These are phyloP conservation scores for Boloria selene DNA, from an alignment of 2,888 invertebrate species.

Conservation along the genomic window DNA sequence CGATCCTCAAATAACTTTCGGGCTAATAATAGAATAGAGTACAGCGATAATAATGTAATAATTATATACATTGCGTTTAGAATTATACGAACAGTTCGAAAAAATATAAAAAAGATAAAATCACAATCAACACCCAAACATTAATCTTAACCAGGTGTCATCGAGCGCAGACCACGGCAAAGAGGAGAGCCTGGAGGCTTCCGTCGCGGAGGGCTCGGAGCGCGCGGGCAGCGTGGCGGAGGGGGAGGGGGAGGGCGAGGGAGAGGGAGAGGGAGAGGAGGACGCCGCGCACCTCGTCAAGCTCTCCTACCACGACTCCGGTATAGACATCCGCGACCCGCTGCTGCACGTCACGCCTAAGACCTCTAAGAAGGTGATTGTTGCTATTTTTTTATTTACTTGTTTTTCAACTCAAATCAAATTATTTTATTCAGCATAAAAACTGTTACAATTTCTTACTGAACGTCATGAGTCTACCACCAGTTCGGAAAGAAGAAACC, in stretches of 20 bases:
- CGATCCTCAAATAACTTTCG: background rate
- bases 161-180: constrained; percentile 68
- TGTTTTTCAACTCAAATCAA: too few relatives aligned
- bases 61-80: too few relatives aligned
- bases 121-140: too few relatives aligned
- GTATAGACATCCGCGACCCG: constrained; percentile 93
- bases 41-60: background rate
- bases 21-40: background rate
- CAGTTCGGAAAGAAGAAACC: too few relatives aligned
- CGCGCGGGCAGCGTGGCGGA: constrained; percentile 54
- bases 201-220: constrained; percentile 49
- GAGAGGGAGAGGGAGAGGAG: constrained; percentile 61
- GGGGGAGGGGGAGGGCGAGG: constrained; percentile 58
- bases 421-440: too few relatives aligned
- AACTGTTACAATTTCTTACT: too few relatives aligned
- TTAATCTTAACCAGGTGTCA: constrained; percentile 55
- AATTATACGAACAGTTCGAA: too few relatives aligned
- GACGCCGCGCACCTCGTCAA: constrained; percentile 85
- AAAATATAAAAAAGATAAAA: too few relatives aligned
- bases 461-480: too few relatives aligned
- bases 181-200: constrained; percentile 64
- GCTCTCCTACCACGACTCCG: constrained; percentile 93
- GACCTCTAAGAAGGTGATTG: constrained; percentile 83
- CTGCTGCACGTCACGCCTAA: constrained; percentile 85
- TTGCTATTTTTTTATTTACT: too few relatives aligned